Conservation (phyloP, 2,888 invertebrate species). For the Philaethria dido region DNA sequence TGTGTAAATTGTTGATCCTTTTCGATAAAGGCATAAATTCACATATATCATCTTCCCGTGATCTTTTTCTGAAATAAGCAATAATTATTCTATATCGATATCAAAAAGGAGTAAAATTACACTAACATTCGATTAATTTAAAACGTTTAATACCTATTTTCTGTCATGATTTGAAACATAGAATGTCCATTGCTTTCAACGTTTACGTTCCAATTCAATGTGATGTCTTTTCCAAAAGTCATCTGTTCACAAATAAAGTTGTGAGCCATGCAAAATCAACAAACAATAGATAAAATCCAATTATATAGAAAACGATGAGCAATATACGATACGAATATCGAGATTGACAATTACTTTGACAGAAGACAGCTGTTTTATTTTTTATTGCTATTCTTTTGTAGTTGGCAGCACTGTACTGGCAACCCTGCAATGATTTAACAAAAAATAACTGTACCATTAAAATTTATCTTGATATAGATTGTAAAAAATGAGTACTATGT, state of each 20-base stretch:
- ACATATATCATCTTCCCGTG: slow-evolving; percentile 88
- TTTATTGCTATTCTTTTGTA: slow-evolving; percentile 22
- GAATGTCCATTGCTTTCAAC: slow-evolving; percentile 67
- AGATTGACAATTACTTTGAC: slow-evolving; percentile 32
- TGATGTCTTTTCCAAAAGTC: slow-evolving; percentile 66
- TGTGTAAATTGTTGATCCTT: slow-evolving; percentile 94
- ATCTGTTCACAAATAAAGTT: slow-evolving; percentile 54
- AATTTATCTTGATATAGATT: slow-evolving; percentile 2
- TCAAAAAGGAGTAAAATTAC: background rate
- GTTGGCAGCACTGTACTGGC: slow-evolving; percentile 20
- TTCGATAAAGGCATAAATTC: slow-evolving; percentile 95
- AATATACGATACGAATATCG: slow-evolving; percentile 21
- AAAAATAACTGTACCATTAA: background rate
- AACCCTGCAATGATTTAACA: background rate
- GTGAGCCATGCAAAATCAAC: slow-evolving; percentile 31
- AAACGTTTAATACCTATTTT: slow-evolving; percentile 65
- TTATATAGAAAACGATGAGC: slow-evolving; percentile 18
- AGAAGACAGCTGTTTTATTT: slow-evolving; percentile 41
- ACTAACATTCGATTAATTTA: background rate
- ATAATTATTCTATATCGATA: background rate
- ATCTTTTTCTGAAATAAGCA: slow-evolving; percentile 87
- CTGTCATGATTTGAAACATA: slow-evolving; percentile 71
- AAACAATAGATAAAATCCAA: slow-evolving; percentile 29
- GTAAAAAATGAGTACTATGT: background rate
- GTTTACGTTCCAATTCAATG: slow-evolving; percentile 61